A percentile compares a stretch with the other conserved stretches of the same genome.
phyloP scores from a whole-genome alignment of 1,140 invertebrate species.

The Forficula auricularia region DNA sequence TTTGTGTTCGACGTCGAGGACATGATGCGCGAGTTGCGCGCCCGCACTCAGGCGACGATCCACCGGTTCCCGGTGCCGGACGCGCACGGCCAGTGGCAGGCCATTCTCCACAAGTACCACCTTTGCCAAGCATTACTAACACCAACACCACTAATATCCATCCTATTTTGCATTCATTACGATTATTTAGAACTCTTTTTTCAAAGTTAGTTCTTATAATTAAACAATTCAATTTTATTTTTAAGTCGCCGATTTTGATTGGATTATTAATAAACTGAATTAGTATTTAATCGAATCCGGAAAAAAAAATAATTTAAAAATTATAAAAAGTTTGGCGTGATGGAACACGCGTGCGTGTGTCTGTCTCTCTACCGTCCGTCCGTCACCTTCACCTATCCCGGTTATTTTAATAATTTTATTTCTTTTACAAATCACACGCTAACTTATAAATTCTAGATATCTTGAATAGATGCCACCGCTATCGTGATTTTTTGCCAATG shows the following conservation, averaged over 20 bases:
- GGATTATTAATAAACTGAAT: too few relatives aligned
- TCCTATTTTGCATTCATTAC: not conserved
- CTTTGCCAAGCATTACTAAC: conserved; percentile 1
- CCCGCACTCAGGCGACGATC: conserved; percentile 62
- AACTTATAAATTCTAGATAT: too few relatives aligned
- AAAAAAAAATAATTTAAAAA: too few relatives aligned
- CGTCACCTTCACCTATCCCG: too few relatives aligned
- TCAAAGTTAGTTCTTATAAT: conserved; percentile 2
- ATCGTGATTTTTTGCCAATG: too few relatives aligned
- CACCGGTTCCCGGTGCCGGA: conserved; percentile 74
- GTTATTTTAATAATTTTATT: too few relatives aligned
- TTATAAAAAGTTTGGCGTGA: too few relatives aligned
- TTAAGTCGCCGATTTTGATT: conserved; percentile 2
- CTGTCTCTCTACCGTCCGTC: too few relatives aligned
- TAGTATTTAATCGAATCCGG: too few relatives aligned
- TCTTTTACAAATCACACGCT: too few relatives aligned
- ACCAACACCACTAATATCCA: not conserved
- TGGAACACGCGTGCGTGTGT: too few relatives aligned
- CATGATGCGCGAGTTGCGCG: conserved; percentile 81
- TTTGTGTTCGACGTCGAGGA: conserved; percentile 97
- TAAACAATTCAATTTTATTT: not conserved
- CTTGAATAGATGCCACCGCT: too few relatives aligned
- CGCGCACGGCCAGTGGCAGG: conserved; percentile 77
- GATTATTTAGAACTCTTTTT: not conserved
- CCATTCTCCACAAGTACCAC: conserved; percentile 65